These are phyloP conservation scores for Darevskia mixta DNA, from an alignment of 2,797 vertebrate genomes.

Conservation along the genomic window DNA sequence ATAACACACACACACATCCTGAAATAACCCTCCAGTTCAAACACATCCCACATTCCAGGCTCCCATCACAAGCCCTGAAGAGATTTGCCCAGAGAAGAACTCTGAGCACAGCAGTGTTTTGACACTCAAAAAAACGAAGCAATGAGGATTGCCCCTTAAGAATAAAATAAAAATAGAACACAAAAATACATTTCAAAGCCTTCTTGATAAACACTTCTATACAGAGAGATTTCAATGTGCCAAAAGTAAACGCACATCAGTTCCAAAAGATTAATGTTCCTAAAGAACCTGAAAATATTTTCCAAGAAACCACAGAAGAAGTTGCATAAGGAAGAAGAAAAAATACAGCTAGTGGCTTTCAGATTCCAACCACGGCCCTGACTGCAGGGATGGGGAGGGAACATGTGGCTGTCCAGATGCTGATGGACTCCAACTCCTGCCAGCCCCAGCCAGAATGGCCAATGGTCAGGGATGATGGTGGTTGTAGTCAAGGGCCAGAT, in stretches of 20 bases:
- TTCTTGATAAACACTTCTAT: conserved; percentile 44
- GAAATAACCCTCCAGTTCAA: conserved; percentile 38
- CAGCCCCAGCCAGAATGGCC: background rate
- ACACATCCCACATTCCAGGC: conserved; percentile 14
- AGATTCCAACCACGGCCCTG: background rate
- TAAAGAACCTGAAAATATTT: background rate
- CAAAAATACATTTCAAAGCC: conserved; percentile 50
- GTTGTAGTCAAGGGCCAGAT: too few species aligned
- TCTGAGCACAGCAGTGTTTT: background rate
- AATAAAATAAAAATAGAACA: conserved; percentile 59
- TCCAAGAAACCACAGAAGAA: background rate
- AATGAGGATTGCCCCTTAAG: conserved; percentile 46
- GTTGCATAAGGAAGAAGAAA: background rate
- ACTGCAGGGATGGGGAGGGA: too few species aligned
- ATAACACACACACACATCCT: background rate
- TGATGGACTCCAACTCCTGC: background rate
- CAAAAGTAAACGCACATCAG: background rate
- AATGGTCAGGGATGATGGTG: too few species aligned
- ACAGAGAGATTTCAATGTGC: conserved; percentile 39
- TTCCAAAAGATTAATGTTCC: background rate
- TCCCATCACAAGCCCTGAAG: background rate
- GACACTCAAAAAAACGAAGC: conserved; percentile 44
- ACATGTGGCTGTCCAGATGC: background rate
- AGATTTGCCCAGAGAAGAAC: conserved; percentile 11
- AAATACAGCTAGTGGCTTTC: background rate